Base-by-base conservation (phyloP, 2,113 vertebrate species). In the Hippolais icterina region DNA sequence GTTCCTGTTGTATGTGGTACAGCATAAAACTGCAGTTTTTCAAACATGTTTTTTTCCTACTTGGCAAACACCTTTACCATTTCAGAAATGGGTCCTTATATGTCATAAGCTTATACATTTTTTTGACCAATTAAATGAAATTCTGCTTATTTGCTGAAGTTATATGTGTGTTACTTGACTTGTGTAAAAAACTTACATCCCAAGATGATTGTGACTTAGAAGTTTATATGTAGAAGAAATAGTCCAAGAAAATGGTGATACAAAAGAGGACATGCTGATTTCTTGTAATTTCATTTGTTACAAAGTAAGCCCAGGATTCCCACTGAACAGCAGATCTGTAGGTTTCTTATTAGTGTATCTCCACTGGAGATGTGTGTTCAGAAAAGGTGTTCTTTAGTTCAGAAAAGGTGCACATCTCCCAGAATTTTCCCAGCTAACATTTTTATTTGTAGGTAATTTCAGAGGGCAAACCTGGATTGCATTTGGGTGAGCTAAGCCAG, bases 141-240 rank as follows among this genome's bases (percentile, higher is more conserved):
- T 72, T 76, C 27, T 68, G 8, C 5, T 70, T 49, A 53, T 57
- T 83, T 88, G 9, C 3, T 79, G 28, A 60, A 77, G 11, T 41
- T 75, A n/a, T 1, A 2, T 6, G 22, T 3, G 6, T 57, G 1
- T 68, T 64, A 76, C 22, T 50, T 1, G 2, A 35, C 29, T 47
- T 12, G 35, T 72, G 54, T 56, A 23, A 46, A 90, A 63, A 14
- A 23, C 6, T 65, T 74, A 11, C 12, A 61, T 35, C 11, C 11
- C 37, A 11, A 85, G 12, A 57, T 14, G 5, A 44, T 49, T 78
- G 72, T 92, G 14, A 53, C 42, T 57, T 82, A 27, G 23, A 50
- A 25, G 23, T 53, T 69, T 44, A 22, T 53, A 74, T 22, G 22
- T 56, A 75, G 52, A 85, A 87, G 19, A 71, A 59, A 31, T 24